Percentiles rank a stretch among this genome's conserved stretches.
Conservation (phyloP, 2,888 invertebrate genomes). For the Pegoplata infirma region DNA sequence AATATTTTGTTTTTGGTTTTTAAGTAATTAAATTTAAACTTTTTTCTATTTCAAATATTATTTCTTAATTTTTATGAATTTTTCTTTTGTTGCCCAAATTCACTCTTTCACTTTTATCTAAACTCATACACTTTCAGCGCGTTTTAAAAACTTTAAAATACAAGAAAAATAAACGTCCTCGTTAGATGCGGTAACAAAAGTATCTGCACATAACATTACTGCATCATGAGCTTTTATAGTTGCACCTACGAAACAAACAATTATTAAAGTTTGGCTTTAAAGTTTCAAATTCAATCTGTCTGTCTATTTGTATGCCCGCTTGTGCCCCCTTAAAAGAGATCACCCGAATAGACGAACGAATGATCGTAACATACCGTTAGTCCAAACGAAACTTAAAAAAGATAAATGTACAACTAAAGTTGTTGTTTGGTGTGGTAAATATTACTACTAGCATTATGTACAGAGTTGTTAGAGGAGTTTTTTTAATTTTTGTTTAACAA, state of each 20-base stretch:
- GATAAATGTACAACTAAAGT: neutral
- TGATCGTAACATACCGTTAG: conserved; percentile 2
- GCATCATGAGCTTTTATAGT: conserved; percentile 61
- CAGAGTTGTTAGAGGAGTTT: conserved; percentile 43
- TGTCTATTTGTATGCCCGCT: conserved; percentile 30
- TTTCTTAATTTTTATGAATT: conserved; percentile 49
- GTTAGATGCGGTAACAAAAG: conserved; percentile 58
- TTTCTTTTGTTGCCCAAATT: neutral
- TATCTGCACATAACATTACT: conserved; percentile 57
- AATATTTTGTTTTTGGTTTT: conserved; percentile 30
- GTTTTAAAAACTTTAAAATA: conserved; percentile 28
- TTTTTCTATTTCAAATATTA: conserved; percentile 30
- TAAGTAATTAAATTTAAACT: conserved; percentile 36
- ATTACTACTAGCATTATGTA: conserved; percentile 11
- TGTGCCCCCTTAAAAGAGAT: conserved; percentile 41
- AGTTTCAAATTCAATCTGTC: conserved; percentile 57
- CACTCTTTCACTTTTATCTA: neutral
- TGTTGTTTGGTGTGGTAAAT: conserved; percentile 14
- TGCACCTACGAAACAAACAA: conserved; percentile 62
- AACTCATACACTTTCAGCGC: conserved; percentile 6
- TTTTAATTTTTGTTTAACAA: conserved; percentile 3
- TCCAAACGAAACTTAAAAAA: conserved; percentile 17
- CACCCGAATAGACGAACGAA: conserved; percentile 36
- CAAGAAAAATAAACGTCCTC: conserved; percentile 50
- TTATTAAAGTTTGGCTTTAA: conserved; percentile 53